Percentiles rank a stretch among this genome's conserved stretches.
phyloP scores from a whole-genome alignment of 2,797 vertebrate species.

The Halcyon smyrnensis region DNA sequence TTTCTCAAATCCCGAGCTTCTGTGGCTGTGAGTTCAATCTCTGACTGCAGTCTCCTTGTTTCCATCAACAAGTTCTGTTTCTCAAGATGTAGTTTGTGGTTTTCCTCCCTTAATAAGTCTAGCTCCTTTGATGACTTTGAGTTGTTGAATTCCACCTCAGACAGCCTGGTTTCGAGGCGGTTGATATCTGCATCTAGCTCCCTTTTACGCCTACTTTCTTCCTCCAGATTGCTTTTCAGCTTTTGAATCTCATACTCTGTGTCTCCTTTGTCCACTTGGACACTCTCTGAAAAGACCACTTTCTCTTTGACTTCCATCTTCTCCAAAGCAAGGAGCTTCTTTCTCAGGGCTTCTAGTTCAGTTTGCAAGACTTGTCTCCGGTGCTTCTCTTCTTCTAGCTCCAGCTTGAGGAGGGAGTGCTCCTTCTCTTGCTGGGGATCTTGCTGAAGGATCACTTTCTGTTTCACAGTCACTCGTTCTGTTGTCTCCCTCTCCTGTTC shows the following conservation, averaged over 20 bases:
- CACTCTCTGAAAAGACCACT: conserved; percentile 92
- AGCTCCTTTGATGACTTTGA: conserved; percentile 93
- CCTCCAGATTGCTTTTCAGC: conserved; percentile 88
- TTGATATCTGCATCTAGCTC: conserved; percentile 88
- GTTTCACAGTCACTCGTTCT: conserved; percentile 93
- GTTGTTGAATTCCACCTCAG: conserved; percentile 92
- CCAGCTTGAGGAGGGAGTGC: conserved; percentile 88
- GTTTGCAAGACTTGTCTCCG: conserved; percentile 88
- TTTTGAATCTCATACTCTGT: conserved; percentile 91
- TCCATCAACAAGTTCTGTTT: conserved; percentile 92
- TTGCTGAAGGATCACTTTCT: conserved; percentile 96
- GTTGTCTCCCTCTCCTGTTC: conserved; percentile 88
- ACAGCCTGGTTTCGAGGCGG: conserved; percentile 83
- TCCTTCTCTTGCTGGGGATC: conserved; percentile 97
- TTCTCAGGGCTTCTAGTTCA: conserved; percentile 84
- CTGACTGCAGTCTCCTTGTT: conserved; percentile 88
- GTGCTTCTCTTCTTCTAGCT: conserved; percentile 93
- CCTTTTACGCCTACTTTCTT: conserved; percentile 85
- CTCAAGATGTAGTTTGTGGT: conserved; percentile 89
- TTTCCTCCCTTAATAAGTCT: conserved; percentile 92
- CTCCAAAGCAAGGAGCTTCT: conserved; percentile 87
- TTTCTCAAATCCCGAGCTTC: conserved; percentile 88
- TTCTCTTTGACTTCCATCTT: conserved; percentile 92
- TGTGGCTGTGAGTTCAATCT: conserved; percentile 92
- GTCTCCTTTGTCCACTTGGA: conserved; percentile 93